A percentile compares a stretch with the other conserved stretches of the same genome.
phyloP scores from a whole-genome alignment of 53 echinoderm and acorn worm species.

The Mesocentrotus franciscanus region DNA sequence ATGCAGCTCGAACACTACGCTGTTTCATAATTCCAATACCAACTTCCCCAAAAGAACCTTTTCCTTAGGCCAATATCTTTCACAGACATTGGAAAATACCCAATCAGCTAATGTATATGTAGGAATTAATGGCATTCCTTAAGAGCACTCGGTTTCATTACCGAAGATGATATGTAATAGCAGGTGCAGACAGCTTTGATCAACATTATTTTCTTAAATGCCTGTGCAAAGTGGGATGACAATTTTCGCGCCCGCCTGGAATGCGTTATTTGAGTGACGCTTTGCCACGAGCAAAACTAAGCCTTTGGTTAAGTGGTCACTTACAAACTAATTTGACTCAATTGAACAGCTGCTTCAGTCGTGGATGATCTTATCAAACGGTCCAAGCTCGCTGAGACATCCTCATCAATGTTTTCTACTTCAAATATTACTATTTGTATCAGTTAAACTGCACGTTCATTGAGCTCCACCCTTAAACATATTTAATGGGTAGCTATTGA shows the following conservation, averaged over 20 bases:
- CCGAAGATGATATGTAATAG: neutral
- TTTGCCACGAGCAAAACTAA: neutral
- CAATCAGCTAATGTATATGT: neutral
- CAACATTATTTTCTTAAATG: neutral
- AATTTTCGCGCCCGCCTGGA: neutral
- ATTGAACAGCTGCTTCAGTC: conserved; percentile 29
- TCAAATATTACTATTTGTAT: neutral
- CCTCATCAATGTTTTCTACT: neutral
- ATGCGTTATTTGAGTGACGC: conserved; percentile 36
- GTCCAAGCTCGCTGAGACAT: neutral
- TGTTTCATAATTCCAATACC: neutral
- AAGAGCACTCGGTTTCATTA: neutral
- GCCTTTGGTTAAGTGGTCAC: conserved; percentile 4
- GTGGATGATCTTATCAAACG: neutral
- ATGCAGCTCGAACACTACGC: neutral
- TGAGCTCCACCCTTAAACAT: no score
- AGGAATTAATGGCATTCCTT: neutral
- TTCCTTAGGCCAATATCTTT: neutral
- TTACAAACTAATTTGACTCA: conserved; percentile 40
- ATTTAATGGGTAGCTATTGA: no score
- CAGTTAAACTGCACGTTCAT: no score
- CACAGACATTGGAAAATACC: neutral
- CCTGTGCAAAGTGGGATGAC: neutral
- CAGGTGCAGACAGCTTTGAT: conserved; percentile 31
- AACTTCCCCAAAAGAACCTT: neutral